Conservation (phyloP, 2,113 vertebrate species). For the Opisthocomus hoazin region DNA sequence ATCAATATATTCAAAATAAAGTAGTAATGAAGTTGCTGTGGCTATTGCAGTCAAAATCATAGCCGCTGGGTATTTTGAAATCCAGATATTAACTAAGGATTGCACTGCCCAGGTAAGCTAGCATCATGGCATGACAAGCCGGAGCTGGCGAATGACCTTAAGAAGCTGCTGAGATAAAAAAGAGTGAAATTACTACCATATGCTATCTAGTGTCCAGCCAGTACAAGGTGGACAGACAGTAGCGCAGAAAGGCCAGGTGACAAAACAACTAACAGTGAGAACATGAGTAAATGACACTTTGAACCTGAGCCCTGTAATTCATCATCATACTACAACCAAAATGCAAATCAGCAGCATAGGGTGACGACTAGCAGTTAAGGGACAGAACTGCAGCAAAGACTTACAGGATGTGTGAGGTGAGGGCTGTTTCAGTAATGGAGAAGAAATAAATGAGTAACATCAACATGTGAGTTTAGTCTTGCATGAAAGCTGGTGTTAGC, state of each 20-base stretch:
- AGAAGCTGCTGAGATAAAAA: neutral
- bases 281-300: neutral
- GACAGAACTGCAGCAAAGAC: neutral
- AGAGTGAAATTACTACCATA: neutral
- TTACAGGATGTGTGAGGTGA: neutral
- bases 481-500: neutral
- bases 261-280: neutral
- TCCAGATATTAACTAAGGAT: neutral
- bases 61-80: neutral
- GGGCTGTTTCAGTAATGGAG: neutral
- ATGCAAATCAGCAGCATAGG: neutral
- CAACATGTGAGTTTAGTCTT: neutral
- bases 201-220: neutral
- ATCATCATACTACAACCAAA: neutral
- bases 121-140: neutral
- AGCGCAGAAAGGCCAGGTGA: neutral
- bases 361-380: neutral
- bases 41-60: neutral
- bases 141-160: neutral
- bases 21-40: neutral
- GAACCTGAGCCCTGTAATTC: neutral
- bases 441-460: neutral
- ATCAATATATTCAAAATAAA: neutral
- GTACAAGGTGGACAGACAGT: neutral
- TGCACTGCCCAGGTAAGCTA: neutral